These are phyloP conservation scores for Nothura maculosa DNA, from an alignment of 2,797 vertebrate species.

Conservation along the genomic window DNA sequence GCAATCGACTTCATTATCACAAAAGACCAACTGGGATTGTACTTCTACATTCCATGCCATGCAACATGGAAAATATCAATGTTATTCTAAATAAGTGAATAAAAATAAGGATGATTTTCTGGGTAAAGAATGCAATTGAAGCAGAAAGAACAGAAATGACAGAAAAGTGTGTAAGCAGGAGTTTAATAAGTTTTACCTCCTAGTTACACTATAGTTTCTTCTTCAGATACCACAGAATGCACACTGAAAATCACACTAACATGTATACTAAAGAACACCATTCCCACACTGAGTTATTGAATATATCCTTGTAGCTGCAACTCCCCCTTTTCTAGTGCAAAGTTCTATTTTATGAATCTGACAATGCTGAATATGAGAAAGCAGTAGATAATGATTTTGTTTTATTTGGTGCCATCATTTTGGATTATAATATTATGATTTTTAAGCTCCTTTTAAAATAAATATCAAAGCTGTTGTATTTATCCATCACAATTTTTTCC, in stretches of 20 bases:
- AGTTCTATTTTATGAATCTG: not conserved
- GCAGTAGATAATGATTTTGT: not conserved
- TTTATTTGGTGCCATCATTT: constrained; percentile 52
- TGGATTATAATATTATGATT: constrained; percentile 45
- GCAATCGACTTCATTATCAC: not conserved
- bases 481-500: not conserved
- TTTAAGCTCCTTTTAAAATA: constrained; percentile 65
- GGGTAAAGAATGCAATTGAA: not conserved
- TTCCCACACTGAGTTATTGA: not conserved
- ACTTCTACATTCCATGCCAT: not conserved
- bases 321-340: not conserved
- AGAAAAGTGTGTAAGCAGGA: not conserved
- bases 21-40: not conserved
- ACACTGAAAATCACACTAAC: not conserved
- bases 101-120: not conserved
- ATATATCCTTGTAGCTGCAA: not conserved
- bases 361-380: not conserved
- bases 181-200: not conserved
- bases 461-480: constrained; percentile 61
- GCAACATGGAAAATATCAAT: not conserved
- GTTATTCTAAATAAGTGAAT: not conserved
- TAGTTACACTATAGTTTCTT: not conserved
- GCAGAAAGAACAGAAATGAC: not conserved
- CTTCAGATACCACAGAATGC: not conserved
- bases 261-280: not conserved